Conservation (phyloP, 2,888 invertebrate species). For the Steromphala cineraria region DNA sequence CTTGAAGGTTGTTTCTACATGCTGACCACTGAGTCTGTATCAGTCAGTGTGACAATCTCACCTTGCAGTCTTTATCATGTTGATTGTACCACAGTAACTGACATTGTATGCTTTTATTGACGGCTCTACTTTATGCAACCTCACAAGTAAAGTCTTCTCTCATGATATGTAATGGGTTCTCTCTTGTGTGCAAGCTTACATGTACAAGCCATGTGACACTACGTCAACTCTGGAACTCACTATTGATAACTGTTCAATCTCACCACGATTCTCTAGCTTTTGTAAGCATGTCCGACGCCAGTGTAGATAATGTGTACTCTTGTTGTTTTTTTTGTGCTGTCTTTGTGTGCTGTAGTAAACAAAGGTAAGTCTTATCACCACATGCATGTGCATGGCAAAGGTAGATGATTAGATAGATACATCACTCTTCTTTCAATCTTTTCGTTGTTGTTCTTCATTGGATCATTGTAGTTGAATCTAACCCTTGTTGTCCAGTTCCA, state of each 20-base stretch:
- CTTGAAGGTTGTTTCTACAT: too few relatives aligned
- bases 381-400: slow-evolving; percentile 14
- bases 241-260: not conserved
- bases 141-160: not conserved
- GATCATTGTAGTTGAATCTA: too few relatives aligned
- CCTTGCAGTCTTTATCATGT: too few relatives aligned
- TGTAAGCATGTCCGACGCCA: slow-evolving; percentile 14
- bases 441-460: not conserved
- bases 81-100: too few relatives aligned
- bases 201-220: not conserved
- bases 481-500: too few relatives aligned
- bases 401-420: not conserved
- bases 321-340: slow-evolving; percentile 35
- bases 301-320: slow-evolving; percentile 24
- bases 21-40: too few relatives aligned
- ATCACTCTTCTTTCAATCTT: slow-evolving; percentile 3
- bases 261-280: not conserved
- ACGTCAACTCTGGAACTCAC: not conserved
- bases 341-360: slow-evolving; percentile 51
- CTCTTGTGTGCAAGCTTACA: not conserved
- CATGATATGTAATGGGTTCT: not conserved
- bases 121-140: too few relatives aligned
- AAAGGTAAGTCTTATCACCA: slow-evolving; percentile 50
- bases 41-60: too few relatives aligned
- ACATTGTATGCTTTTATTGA: too few relatives aligned